A percentile compares a stretch with the other conserved stretches of the same genome.
Evolutionary conservation across 2,113 vertebrate genomes (phyloP).

Genomic region (Acrocephalus kingi): DNA sequence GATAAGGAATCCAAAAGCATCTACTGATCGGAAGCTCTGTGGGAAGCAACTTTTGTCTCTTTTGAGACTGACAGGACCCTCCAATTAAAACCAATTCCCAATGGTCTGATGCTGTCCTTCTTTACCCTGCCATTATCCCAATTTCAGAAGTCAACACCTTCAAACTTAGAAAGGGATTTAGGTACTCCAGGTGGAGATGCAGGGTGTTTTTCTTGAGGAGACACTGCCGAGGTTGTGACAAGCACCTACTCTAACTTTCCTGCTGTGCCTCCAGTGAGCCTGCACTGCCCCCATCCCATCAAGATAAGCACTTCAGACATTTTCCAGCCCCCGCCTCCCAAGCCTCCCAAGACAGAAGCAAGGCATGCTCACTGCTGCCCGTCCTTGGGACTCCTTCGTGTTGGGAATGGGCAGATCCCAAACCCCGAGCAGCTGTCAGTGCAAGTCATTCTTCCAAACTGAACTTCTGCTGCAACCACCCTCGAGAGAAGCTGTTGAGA

Average conservation of each 20-base stretch:
- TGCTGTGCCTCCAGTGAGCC: not conserved
- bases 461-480: not conserved
- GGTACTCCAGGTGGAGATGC: not conserved
- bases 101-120: not conserved
- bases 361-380: not conserved
- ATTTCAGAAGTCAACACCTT: not conserved
- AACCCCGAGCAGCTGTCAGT: not conserved
- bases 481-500: not conserved
- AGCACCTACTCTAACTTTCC: not conserved
- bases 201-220: not conserved
- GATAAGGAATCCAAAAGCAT: not conserved
- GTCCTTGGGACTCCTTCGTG: not conserved
- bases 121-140: not conserved
- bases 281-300: conserved; percentile 1
- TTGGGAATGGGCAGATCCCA: not conserved
- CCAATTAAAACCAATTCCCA: not conserved
- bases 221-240: not conserved
- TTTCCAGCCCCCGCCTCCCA: not conserved
- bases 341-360: not conserved
- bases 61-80: not conserved
- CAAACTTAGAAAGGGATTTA: not conserved
- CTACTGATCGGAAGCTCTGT: not conserved
- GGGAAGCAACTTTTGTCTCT: not conserved
- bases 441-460: not conserved
- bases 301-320: not conserved